phyloP scores from a whole-genome alignment of 1,140 invertebrate genomes.

The Spodoptera litura region DNA sequence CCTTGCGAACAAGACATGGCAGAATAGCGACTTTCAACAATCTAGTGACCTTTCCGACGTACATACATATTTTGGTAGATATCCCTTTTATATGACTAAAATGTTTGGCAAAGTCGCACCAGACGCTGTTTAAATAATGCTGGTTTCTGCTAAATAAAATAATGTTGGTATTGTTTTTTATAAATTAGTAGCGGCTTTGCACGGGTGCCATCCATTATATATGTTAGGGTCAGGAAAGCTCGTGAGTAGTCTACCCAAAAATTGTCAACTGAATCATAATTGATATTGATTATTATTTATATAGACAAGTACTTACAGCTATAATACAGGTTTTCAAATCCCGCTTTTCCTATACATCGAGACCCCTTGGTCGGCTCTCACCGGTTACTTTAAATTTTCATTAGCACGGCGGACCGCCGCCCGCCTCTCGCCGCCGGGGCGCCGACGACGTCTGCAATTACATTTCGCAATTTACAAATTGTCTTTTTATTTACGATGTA shows the following conservation, averaged over 20 bases:
- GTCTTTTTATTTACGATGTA: constrained; percentile 69
- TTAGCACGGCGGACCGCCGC: constrained; percentile 69
- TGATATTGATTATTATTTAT: not conserved
- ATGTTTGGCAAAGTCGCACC: too few relatives aligned
- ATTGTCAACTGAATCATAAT: too few relatives aligned
- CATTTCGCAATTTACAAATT: constrained; percentile 74
- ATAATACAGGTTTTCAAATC: not conserved
- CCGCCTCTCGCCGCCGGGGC: constrained; percentile 54
- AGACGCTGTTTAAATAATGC: too few relatives aligned
- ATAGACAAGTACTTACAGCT: not conserved
- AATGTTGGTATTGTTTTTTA: too few relatives aligned
- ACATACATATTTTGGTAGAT: too few relatives aligned
- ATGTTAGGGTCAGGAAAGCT: too few relatives aligned
- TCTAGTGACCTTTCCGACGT: not conserved
- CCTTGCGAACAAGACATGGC: constrained; percentile 51
- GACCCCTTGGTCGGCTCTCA: constrained; percentile 49
- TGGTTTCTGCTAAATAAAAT: too few relatives aligned
- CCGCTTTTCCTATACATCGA: constrained; percentile 1
- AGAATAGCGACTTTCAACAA: constrained; percentile 22
- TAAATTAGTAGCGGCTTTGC: too few relatives aligned
- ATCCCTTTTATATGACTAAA: not conserved
- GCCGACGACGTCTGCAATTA: constrained; percentile 69
- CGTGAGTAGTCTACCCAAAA: too few relatives aligned
- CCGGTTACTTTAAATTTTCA: constrained; percentile 82
- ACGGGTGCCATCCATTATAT: too few relatives aligned